Evolutionary conservation across 92 coral and sea anemone genomes (phyloP).

Genomic region (Porites rus): DNA sequence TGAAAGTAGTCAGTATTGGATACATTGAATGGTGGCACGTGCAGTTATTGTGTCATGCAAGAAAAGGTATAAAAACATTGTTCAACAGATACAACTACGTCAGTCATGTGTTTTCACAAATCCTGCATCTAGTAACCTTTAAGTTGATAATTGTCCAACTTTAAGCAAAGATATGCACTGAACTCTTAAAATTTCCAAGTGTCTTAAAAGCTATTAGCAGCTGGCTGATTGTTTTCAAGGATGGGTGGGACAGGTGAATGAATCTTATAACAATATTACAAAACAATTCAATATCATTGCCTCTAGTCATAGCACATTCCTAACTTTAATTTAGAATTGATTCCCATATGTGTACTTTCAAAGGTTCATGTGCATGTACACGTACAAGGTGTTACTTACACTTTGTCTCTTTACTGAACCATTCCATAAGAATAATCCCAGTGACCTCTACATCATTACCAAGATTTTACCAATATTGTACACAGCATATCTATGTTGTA

Average conservation of each 20-base stretch:
- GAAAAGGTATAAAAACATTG: not conserved
- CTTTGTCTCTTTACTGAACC: not conserved
- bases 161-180: not conserved
- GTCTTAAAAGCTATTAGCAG: slow-evolving; percentile 39
- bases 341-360: not conserved
- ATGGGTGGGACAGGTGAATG: slow-evolving; percentile 11
- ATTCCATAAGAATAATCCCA: not conserved
- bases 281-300: not conserved
- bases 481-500: not conserved
- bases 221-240: slow-evolving; percentile 30
- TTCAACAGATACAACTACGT: not conserved
- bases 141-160: too few species aligned
- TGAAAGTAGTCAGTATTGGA: slow-evolving; percentile 6
- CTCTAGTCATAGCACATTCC: not conserved
- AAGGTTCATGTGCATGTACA: not conserved
- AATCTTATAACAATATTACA: not conserved
- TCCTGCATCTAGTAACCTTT: not conserved
- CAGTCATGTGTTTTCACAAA: not conserved
- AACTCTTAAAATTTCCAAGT: slow-evolving; percentile 1
- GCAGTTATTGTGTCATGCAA: slow-evolving; percentile 6
- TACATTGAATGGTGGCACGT: not conserved
- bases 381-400: not conserved
- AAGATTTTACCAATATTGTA: not conserved
- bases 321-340: not conserved
- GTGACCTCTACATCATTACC: not conserved